Conservation (phyloP, 2,797 vertebrate species). For the Sebastes paucispinis region DNA sequence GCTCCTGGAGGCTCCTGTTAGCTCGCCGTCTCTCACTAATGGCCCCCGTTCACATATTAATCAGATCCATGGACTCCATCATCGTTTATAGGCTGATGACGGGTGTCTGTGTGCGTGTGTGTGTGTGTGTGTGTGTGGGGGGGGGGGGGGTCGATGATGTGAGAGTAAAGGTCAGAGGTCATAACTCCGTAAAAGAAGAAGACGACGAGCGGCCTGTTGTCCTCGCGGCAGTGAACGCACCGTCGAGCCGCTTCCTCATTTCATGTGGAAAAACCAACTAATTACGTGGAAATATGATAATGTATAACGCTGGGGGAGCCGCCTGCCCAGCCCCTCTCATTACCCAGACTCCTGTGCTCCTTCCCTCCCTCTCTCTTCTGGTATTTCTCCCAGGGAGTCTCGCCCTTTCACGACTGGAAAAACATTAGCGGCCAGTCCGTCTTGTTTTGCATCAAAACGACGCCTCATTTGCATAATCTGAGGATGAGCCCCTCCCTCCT, state of each 20-base stretch:
- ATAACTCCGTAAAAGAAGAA: background rate
- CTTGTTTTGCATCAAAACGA: conserved; percentile 89
- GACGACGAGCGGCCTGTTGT: conserved; percentile 6
- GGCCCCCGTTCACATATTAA: background rate
- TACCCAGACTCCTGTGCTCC: conserved; percentile 52
- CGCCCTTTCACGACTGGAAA: conserved; percentile 97
- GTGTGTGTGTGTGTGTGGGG: background rate
- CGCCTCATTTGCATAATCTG: conserved; percentile 92
- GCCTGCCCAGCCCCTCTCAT: conserved; percentile 43
- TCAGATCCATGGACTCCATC: conserved; percentile 7
- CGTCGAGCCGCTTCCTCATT: conserved; percentile 95
- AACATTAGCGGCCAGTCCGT: conserved; percentile 90
- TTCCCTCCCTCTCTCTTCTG: conserved; percentile 51
- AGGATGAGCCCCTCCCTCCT: conserved; percentile 83
- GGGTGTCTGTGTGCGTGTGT: background rate
- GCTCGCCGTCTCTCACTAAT: conserved; percentile 6
- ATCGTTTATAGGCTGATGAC: background rate
- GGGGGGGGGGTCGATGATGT: background rate
- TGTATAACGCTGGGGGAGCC: conserved; percentile 88
- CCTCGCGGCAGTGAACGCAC: conserved; percentile 87
- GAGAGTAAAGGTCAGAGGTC: conserved; percentile 48
- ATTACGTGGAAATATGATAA: conserved; percentile 99
- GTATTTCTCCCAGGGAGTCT: conserved; percentile 96
- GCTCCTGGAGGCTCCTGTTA: conserved; percentile 11
- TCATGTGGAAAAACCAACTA: conserved; percentile 99